Evolutionary conservation across 2,888 invertebrate genomes (phyloP), one percentile per base, ranked within the genome.

Genomic region (Eupithecia exiguata): DNA sequence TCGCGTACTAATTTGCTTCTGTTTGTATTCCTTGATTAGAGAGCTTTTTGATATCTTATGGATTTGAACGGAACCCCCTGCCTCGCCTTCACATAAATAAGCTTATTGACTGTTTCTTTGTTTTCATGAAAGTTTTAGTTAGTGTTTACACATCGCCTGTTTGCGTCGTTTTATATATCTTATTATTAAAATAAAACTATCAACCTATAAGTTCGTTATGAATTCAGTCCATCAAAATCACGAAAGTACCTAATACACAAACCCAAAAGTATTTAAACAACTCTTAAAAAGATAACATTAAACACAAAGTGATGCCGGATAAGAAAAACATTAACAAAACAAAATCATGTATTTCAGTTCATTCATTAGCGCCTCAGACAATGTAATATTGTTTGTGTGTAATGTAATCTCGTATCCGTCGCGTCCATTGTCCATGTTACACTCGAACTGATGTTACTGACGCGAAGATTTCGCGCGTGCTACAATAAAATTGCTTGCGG

Each of bases 401-500:
- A 43, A 43, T 14, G 40, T 30, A 43, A 16, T n/a, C 18, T 18
- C n/a, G n/a, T 49, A 49, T 49, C 49, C 18, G 18, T n/a, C 36
- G 35, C 36, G 6, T 10, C 63, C 18, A 53, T 63, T 63, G 63
- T 63, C 36, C 63, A 63, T 63, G 62, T 62, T n/a, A 35, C 63
- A 35, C 63, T 36, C 35, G 36, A 63, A 36, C 35, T 63, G 30
- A 63, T 35, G 63, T 74, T 72, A 53, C n/a, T 53, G 49, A 53
- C 9, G 49, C 49, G 49, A 53, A 53, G 49, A 53, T 53, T 53
- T 62, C 71, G 67, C 71, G 73, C 76, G 77, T 79, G 78, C 70
- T 67, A 69, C 63, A 35, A 75, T 78, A 63, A 71, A 63, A 53
- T 53, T 72, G 71, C 72, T 79, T 75, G 65, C 49, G 58, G 69